phyloP scores from a whole-genome alignment of 2,888 invertebrate species.

The Melieria crassipennis region DNA sequence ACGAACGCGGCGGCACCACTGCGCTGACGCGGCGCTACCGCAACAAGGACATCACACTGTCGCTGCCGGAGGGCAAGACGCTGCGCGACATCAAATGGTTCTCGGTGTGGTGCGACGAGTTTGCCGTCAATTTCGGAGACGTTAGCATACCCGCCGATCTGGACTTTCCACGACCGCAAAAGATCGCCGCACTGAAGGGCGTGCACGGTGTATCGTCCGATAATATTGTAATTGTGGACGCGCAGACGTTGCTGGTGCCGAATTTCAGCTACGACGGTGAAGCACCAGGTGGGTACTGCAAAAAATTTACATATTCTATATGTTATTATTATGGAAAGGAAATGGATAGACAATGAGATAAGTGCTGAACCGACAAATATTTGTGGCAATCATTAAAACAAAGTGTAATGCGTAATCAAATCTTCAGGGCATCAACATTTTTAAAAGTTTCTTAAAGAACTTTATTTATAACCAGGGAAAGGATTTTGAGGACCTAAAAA shows the following conservation, averaged over 20 bases:
- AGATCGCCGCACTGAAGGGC: conserved; percentile 78
- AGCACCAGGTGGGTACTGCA: conserved; percentile 79
- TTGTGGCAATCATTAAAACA: too few species aligned
- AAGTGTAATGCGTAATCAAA: too few species aligned
- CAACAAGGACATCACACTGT: conserved; percentile 83
- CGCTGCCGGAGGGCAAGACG: conserved; percentile 87
- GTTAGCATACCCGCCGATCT: conserved; percentile 80
- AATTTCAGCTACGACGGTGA: conserved; percentile 92
- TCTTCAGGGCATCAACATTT: too few species aligned
- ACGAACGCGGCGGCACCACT: conserved; percentile 83
- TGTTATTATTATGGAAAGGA: too few species aligned
- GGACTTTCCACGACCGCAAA: conserved; percentile 86
- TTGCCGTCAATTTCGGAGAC: conserved; percentile 90
- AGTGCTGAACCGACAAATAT: too few species aligned
- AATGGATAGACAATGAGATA: too few species aligned
- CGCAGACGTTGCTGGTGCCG: conserved; percentile 90
- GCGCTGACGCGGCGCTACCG: conserved; percentile 80
- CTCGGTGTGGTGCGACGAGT: conserved; percentile 92
- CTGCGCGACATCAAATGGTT: conserved; percentile 87
- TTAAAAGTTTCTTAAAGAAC: too few species aligned
- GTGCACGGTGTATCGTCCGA: conserved; percentile 88
- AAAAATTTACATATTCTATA: neutral
- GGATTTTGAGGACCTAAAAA: too few species aligned
- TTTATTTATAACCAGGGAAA: too few species aligned
- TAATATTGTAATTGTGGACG: conserved; percentile 88